Base-by-base conservation (phyloP, 2,888 invertebrate genomes). In the Polia nebulosa region DNA sequence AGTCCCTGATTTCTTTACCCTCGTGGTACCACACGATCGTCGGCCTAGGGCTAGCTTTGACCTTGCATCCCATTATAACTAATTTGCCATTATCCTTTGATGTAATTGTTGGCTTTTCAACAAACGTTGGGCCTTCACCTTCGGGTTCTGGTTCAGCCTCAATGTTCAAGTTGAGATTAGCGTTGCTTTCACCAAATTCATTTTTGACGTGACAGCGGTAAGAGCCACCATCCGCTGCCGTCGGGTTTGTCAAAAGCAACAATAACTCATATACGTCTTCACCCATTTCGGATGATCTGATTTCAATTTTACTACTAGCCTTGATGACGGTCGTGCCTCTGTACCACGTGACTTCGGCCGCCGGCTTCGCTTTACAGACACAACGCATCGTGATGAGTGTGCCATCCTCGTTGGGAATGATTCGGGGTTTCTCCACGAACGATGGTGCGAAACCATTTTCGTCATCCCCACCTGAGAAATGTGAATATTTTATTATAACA, bases 381-480 rank as follows among this genome's bases (percentile, higher is more conserved):
- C 99, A 99, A 95, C 99, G 98, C 98, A 99, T 99, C 76, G 99
- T 98, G 88, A 99, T 99, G 88, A 99, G 97, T 84, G 99, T 99
- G 87, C 99, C 99, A 90, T 98, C 98, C 94, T 99, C 99, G 96
- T 99, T 99, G 91, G 99, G 99, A 96, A 99, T 99, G 95, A 99
- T 99, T 95, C 98, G 97, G 81, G 99, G 99, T 96, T 99, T 99
- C 96, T 99, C 99, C 91, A 99, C 97, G 96, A 99, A 99, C 75
- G 99, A 98, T 82, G 99, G 99, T 86, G 99, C 98, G 96, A 98
- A 98, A 91, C 99, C 99, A 90, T 97, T 98, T 85, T 98, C 98
- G 94, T 98, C 98, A 95, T 98, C 98, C 93, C 98, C 98, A 97
- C 98, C 98, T 98, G 96, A 90, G 87, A 79, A 85, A 85, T 70